phyloP scores from a whole-genome alignment of 2,888 invertebrate species.

The Himalopsyche anomala region DNA sequence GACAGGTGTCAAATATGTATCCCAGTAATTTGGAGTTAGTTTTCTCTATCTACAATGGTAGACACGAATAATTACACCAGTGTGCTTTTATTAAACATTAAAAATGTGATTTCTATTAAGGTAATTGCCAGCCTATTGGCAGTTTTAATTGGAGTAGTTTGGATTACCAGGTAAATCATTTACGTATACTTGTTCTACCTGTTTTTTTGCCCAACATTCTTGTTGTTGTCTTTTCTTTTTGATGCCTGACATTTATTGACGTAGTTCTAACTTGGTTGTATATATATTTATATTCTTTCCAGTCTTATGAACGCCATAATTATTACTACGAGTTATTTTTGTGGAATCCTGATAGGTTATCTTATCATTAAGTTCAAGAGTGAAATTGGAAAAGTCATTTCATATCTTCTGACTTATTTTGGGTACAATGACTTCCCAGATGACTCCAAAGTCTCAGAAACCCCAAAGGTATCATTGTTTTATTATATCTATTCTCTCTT shows the following conservation, averaged over 20 bases:
- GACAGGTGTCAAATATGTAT: conserved; percentile 55
- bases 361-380: conserved; percentile 69
- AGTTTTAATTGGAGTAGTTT: conserved; percentile 50
- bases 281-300: conserved; percentile 65
- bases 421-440: conserved; percentile 32
- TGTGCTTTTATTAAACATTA: conserved; percentile 31
- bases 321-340: conserved; percentile 70
- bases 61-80: conserved; percentile 55
- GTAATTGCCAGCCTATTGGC: conserved; percentile 51
- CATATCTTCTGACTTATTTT: conserved; percentile 52
- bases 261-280: conserved; percentile 45
- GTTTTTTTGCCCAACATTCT: conserved; percentile 41
- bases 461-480: conserved; percentile 56
- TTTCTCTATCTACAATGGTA: conserved; percentile 60
- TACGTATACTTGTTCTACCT: conserved; percentile 55
- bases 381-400: conserved; percentile 44
- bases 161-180: conserved; percentile 62
- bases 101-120: conserved; percentile 24
- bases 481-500: conserved; percentile 4
- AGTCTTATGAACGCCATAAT: conserved; percentile 70
- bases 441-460: conserved; percentile 47
- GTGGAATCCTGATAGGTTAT: conserved; percentile 71
- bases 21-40: conserved; percentile 50
- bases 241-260: background rate
- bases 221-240: conserved; percentile 23